Percentiles rank a stretch among this genome's conserved stretches.
Conservation (phyloP, 2,797 vertebrate genomes). For the Hypotaenidia okinawae region DNA sequence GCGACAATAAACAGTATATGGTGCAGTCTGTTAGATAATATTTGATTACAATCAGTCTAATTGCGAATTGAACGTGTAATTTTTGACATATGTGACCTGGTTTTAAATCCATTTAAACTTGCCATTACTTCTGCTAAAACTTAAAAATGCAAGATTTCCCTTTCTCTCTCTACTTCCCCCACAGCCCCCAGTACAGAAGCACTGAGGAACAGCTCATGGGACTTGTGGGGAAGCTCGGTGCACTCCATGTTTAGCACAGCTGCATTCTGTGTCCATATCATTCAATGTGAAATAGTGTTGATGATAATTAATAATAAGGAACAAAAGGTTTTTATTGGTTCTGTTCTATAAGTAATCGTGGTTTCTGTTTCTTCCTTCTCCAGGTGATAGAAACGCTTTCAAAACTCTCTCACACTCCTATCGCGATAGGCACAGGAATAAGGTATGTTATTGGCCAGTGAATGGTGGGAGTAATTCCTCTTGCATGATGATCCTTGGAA, state of each 20-base stretch:
- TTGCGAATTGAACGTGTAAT: neutral
- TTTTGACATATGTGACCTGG: neutral
- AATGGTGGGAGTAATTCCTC: neutral
- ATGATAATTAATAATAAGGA: neutral
- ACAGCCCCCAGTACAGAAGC: neutral
- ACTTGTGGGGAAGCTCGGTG: accelerated
- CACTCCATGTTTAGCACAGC: neutral
- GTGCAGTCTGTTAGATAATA: neutral
- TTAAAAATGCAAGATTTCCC: neutral
- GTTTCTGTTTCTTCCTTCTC: constrained; percentile 13
- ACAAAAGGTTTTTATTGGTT: neutral
- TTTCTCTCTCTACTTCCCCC: neutral
- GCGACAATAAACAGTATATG: neutral
- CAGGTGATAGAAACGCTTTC: constrained; percentile 97
- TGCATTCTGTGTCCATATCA: neutral
- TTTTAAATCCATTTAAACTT: neutral
- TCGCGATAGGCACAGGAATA: constrained; percentile 87
- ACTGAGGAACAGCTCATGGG: neutral
- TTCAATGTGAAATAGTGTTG: neutral
- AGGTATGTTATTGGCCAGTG: constrained; percentile 77
- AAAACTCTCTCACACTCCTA: constrained; percentile 88
- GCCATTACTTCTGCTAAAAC: neutral
- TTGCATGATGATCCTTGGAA: neutral
- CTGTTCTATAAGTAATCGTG: neutral
- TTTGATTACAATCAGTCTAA: accelerated